Evolutionary conservation across 2,888 invertebrate species (phyloP), one percentile per base, ranked within the genome.

Genomic region (Epinotia bilunana): DNA sequence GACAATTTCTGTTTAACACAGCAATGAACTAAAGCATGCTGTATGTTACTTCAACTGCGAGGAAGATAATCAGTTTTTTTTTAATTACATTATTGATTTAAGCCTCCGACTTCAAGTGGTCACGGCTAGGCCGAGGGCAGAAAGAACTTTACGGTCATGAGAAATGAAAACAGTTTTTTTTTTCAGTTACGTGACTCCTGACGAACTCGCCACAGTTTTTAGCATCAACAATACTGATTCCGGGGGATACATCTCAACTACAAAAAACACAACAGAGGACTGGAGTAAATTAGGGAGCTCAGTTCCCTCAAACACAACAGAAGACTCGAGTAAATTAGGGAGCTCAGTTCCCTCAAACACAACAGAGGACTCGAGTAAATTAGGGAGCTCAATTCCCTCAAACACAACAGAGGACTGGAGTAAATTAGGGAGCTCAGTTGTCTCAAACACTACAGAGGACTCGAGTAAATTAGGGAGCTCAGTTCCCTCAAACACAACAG

Each of bases 141-240:
- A 9, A 9, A 1, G 9, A 9, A 39, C 9, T 39, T 9, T 9
- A 39, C 9, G 9, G 39, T 0, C 9, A 39, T 39, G 39, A 39
- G 39, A 39, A 39, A 0, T 39, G 9, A 39, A 39, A 39, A 39
- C 39, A 9, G 6, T 7, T 5, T n/a, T 53, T 23, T 49, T 5
- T 64, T 64, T n/a, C 20, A 71, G 71, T 53, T 70, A 61, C 18
- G 33, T 64, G 4, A 60, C 60, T 39, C 53, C 39, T 18, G 73
- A 1, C 3, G 46, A 70, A 28, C 70, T 60, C 11, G 49, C 28
- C 33, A 33, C 33, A 12, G n/a, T 33, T 33, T 4, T 33, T 7
- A 13, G 16, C 53, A n/a, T 53, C 2, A n/a, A 53, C n/a, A 53
- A 39, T 9, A 39, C 53, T n/a, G n/a, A 53, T 7, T 2, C 53